These are phyloP conservation scores for Seira musarum DNA, from an alignment of 2,888 invertebrate genomes.

Conservation along the genomic window DNA sequence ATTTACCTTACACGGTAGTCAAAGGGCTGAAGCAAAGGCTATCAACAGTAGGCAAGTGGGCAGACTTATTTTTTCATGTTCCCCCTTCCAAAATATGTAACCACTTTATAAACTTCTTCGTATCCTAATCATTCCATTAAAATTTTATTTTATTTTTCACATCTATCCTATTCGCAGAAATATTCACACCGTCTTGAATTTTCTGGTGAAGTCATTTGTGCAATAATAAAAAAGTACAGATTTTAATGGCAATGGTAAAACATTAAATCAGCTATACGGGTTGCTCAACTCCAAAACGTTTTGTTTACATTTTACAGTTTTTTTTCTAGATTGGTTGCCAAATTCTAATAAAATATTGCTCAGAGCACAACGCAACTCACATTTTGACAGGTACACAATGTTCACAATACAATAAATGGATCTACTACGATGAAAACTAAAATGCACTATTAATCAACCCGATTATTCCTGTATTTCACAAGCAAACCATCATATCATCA, in stretches of 20 bases:
- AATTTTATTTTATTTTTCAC: neutral
- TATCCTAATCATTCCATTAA: neutral
- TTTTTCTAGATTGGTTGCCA: constrained; percentile 1
- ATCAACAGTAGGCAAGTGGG: constrained; percentile 42
- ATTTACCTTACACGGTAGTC: constrained; percentile 59
- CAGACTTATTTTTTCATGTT: constrained; percentile 33
- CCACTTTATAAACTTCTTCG: neutral
- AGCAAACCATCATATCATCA: too few species aligned
- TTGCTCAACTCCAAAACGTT: neutral
- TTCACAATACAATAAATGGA: neutral
- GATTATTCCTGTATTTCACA: neutral
- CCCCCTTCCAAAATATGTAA: neutral
- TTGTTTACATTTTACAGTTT: constrained; percentile 14
- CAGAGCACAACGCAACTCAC: neutral
- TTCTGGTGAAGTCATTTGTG: neutral
- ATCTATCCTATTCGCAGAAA: too few species aligned
- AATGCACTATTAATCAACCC: neutral
- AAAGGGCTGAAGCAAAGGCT: constrained; percentile 51
- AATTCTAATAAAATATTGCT: neutral
- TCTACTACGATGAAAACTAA: neutral
- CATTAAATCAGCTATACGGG: neutral
- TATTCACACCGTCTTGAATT: too few species aligned
- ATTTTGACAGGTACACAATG: constrained; percentile 2
- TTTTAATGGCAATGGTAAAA: neutral
- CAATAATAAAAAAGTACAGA: constrained; percentile 1